Evolutionary conservation across 2,888 invertebrate species (phyloP).

Genomic region (Pardosa pseudoannulata): DNA sequence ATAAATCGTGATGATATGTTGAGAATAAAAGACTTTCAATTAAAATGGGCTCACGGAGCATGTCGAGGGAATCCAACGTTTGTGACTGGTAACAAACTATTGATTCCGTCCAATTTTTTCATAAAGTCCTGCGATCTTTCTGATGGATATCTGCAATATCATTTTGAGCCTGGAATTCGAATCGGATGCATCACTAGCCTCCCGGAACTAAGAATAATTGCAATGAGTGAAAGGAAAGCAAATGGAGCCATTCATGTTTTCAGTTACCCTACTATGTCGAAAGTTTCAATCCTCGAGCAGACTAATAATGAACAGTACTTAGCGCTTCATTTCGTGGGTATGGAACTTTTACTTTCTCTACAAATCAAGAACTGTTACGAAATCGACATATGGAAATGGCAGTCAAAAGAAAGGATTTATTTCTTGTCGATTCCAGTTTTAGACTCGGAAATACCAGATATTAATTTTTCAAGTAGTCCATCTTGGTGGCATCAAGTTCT

Average conservation of each 20-base stretch:
- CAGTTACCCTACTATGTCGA: conserved; percentile 9
- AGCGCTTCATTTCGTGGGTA: conserved; percentile 14
- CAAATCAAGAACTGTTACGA: conserved; percentile 5
- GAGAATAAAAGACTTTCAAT: conserved; percentile 2
- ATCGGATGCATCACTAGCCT: background rate
- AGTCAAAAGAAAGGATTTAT: background rate
- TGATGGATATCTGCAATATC: background rate
- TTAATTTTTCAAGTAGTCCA: conserved; percentile 1
- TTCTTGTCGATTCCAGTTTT: background rate
- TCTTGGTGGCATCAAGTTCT: conserved; percentile 7
- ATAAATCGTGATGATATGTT: background rate
- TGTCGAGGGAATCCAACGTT: conserved; percentile 21
- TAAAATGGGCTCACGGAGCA: conserved; percentile 25
- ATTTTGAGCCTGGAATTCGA: background rate
- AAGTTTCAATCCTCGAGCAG: background rate
- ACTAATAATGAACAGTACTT: background rate
- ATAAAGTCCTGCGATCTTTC: background rate
- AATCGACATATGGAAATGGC: conserved; percentile 38
- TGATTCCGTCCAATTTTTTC: conserved; percentile 6
- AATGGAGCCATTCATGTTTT: background rate
- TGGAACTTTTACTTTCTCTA: conserved; percentile 8
- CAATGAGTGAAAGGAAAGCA: conserved; percentile 15
- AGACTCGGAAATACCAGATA: background rate
- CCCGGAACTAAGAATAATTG: conserved; percentile 12
- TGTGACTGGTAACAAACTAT: background rate